Evolutionary conservation across 92 coral and sea anemone species (phyloP).

Genomic region (Heliopora coerulea): DNA sequence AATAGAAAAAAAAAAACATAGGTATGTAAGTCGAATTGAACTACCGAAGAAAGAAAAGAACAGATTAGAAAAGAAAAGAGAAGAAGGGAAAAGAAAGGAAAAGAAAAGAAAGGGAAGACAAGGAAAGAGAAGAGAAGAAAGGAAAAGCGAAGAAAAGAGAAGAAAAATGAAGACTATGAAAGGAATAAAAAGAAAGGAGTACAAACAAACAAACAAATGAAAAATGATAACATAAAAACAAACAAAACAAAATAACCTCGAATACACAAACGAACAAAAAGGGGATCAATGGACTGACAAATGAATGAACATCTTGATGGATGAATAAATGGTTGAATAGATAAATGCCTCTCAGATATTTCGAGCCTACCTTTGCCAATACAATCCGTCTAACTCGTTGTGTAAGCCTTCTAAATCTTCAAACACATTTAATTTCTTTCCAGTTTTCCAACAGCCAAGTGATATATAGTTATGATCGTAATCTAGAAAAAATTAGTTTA

Average conservation of each 20-base stretch:
- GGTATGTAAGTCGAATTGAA: no score
- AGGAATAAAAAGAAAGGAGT: no score
- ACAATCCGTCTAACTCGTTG: slow-evolving; percentile 78
- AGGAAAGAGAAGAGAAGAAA: no score
- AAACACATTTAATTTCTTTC: slow-evolving; percentile 28
- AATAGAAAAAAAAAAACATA: no score
- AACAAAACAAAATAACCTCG: background rate
- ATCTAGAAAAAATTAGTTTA: slow-evolving; percentile 1
- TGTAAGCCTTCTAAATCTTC: slow-evolving; percentile 70
- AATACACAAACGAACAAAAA: background rate
- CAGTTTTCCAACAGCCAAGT: slow-evolving; percentile 86
- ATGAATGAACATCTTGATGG: background rate
- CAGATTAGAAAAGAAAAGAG: no score
- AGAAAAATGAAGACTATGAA: no score
- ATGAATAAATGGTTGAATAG: background rate
- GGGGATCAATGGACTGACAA: background rate
- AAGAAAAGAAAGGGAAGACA: no score
- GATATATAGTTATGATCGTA: slow-evolving; percentile 55
- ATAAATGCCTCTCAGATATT: background rate
- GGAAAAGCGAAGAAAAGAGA: no score
- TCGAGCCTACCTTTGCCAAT: slow-evolving; percentile 84
- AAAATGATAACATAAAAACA: no score
- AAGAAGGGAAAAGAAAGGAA: no score
- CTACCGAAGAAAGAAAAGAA: no score
- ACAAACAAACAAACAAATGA: no score